Evolutionary conservation across 2,888 invertebrate genomes (phyloP), one percentile per base, ranked within the genome.

Genomic region (Platycnemis pennipes): DNA sequence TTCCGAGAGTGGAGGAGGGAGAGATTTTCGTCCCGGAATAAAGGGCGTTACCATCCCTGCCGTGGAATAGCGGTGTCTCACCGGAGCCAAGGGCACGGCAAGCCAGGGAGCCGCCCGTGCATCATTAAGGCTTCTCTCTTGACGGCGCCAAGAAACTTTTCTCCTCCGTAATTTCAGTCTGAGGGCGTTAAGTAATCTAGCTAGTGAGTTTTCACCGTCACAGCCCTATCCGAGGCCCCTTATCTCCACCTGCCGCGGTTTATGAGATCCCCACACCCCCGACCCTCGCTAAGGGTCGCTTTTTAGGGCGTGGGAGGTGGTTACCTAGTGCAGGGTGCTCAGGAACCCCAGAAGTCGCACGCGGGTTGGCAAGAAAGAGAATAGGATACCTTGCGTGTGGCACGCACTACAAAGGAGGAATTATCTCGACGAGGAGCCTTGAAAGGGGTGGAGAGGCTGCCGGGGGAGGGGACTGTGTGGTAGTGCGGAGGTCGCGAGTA

Each of bases 101-200:
- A 16, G 16, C 13, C 37, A 13, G 77, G 16, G 31, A 8, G 31
- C 37, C 31, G n/a, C n/a, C 63, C 7, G 63, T 37, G 77, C 77
- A 77, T 77, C 77, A 77, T 77, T 77, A 77, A 77, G 77, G 77
- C 77, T 77, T 77, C 77, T n/a, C 37, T 16, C 77, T 77, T 2
- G 26, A 63, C n/a, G 63, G 63, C 26, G 77, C 37, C 31, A 77
- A 13, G 13, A 77, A 77, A 37, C 8, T 77, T 77, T 31, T 37
- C 37, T 37, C 77, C 16, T 37, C 77, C 31, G 31, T 37, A 77
- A 37, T 77, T 77, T 77, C 13, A 37, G 13, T 37, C 37, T 77
- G 77, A 77, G 26, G 77, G 77, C 77, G 37, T 77, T 77, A 77
- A 31, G 77, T 37, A 77, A 77, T 77, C 77, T 37, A 11, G 77